Conservation (phyloP, 2,888 invertebrate genomes). For the Phanerotoma sp. region DNA sequence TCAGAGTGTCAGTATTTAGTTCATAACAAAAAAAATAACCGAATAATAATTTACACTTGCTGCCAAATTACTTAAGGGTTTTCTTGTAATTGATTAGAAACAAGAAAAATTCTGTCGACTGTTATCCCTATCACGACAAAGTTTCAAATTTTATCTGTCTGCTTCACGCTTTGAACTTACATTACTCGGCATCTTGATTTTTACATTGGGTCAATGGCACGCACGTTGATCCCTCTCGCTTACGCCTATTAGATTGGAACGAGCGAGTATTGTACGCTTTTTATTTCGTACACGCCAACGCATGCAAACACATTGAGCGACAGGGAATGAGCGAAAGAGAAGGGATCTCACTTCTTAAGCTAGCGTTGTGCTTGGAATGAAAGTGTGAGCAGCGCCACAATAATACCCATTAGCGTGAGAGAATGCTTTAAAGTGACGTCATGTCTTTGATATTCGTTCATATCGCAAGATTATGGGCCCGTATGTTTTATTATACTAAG, state of each 20-base stretch:
- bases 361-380: conserved; percentile 38
- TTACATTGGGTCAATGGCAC: conserved; percentile 5
- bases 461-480: not conserved
- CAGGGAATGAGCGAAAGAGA: too few relatives aligned
- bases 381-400: conserved; percentile 51
- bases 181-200: too few relatives aligned
- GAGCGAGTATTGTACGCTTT: conserved; percentile 1
- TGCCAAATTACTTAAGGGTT: too few relatives aligned
- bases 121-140: too few relatives aligned
- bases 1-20: too few relatives aligned
- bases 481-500: too few relatives aligned
- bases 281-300: conserved; percentile 9
- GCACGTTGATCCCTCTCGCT: not conserved
- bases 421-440: conserved; percentile 51
- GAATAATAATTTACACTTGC: too few relatives aligned
- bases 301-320: conserved; percentile 11
- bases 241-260: conserved; percentile 12
- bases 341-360: not conserved
- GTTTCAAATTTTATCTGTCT: too few relatives aligned
- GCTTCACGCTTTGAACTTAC: too few relatives aligned
- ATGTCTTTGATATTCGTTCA: conserved; percentile 29
- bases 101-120: too few relatives aligned
- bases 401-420: conserved; percentile 55
- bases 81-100: too few relatives aligned
- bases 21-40: too few relatives aligned